Percentiles rank a stretch among this genome's conserved stretches.
These are phyloP conservation scores for Chaetodon trifasciatus DNA, from an alignment of 2,797 vertebrate genomes.

Conservation along the genomic window DNA sequence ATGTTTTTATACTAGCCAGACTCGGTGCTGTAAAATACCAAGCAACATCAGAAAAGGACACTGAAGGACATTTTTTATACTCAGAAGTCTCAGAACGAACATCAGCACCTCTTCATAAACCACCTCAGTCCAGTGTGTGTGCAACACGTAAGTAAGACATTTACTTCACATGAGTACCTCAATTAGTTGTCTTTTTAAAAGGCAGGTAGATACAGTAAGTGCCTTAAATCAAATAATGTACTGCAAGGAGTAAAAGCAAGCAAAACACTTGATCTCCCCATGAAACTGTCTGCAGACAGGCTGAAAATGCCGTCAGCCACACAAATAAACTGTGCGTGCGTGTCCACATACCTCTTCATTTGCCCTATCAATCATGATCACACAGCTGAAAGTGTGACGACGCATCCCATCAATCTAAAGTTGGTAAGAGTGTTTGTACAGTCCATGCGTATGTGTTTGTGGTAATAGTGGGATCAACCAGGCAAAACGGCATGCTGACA, in stretches of 20 bases:
- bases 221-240: slow-evolving; percentile 1
- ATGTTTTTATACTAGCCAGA: neutral
- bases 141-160: neutral
- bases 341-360: slow-evolving; percentile 25
- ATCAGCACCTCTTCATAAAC: slow-evolving; percentile 20
- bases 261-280: slow-evolving; percentile 9
- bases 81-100: slow-evolving; percentile 3
- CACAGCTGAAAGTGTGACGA: slow-evolving; percentile 23
- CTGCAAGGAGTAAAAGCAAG: neutral
- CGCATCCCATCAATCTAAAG: slow-evolving; percentile 47
- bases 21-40: neutral
- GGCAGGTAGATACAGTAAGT: neutral
- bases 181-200: slow-evolving; percentile 23
- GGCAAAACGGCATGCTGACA: slow-evolving; percentile 22
- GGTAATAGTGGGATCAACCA: slow-evolving; percentile 17
- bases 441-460: neutral
- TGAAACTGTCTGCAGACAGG: slow-evolving; percentile 10
- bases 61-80: neutral
- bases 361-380: slow-evolving; percentile 50
- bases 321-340: slow-evolving; percentile 11
- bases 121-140: neutral
- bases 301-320: slow-evolving; percentile 7
- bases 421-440: slow-evolving; percentile 5
- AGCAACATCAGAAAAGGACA: neutral
- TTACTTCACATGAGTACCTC: neutral